Conservation (phyloP, 2,797 vertebrate genomes). For the Myiothlypis coronata region DNA sequence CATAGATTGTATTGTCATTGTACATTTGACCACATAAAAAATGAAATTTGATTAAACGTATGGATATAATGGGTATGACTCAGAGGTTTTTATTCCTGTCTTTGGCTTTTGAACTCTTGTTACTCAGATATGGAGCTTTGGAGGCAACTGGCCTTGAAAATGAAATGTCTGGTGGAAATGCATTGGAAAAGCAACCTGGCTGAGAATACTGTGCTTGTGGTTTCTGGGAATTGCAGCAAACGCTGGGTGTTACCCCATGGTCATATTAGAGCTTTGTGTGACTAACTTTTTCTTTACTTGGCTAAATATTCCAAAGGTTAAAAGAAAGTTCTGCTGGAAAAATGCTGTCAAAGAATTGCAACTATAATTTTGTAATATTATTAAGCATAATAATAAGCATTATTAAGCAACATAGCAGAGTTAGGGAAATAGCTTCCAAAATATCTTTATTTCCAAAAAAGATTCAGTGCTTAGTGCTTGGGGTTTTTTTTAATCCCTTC, state of each 20-base stretch:
- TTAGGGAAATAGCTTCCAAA: not conserved
- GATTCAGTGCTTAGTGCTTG: not conserved
- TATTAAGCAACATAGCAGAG: fast-evolving
- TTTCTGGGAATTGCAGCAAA: not conserved
- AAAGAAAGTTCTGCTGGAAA: not conserved
- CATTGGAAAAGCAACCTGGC: not conserved
- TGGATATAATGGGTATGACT: not conserved
- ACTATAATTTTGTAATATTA: not conserved
- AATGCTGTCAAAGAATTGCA: not conserved
- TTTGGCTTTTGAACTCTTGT: not conserved
- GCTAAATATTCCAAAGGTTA: not conserved
- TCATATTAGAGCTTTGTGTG: not conserved
- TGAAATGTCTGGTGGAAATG: not conserved
- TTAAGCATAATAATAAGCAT: not conserved
- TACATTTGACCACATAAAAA: not conserved
- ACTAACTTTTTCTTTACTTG: not conserved
- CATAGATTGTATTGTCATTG: not conserved
- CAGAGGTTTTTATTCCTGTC: not conserved
- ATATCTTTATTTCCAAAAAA: not conserved
- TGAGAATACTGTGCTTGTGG: not conserved
- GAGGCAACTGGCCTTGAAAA: not conserved
- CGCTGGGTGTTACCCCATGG: fast-evolving
- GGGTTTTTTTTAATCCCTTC: not conserved
- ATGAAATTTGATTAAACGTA: not conserved
- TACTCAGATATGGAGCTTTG: not conserved